Conservation (phyloP, 2,888 invertebrate genomes). For the Caenorhabditis auriculariae region DNA sequence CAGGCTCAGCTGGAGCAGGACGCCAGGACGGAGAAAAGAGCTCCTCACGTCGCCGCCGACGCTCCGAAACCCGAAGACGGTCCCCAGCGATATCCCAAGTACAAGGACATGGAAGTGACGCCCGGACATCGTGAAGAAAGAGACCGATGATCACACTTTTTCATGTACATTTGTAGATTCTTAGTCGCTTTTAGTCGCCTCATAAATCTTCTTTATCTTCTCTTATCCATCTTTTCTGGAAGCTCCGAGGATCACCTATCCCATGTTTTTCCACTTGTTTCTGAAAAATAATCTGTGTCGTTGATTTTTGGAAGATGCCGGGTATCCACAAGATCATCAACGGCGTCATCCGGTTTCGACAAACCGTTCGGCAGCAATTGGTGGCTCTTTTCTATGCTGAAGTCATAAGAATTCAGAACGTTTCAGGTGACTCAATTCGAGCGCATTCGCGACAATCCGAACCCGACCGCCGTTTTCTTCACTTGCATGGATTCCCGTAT, state of each 20-base stretch:
- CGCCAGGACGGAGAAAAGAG: constrained; percentile 49
- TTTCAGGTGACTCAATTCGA: constrained; percentile 79
- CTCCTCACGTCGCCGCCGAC: constrained; percentile 47
- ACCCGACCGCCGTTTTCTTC: constrained; percentile 95
- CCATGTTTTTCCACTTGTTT: background rate
- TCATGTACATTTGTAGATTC: background rate
- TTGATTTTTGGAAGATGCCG: constrained; percentile 25
- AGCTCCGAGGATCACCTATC: background rate
- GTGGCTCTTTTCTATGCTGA: constrained; percentile 13
- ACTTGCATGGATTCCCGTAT: constrained; percentile 97
- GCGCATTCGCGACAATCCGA: constrained; percentile 83
- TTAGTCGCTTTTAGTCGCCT: too few species aligned
- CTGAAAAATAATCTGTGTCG: background rate
- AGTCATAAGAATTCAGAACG: background rate
- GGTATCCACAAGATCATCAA: constrained; percentile 54
- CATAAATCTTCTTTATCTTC: too few species aligned
- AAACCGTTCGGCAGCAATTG: constrained; percentile 55
- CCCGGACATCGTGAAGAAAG: constrained; percentile 27
- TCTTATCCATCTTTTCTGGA: too few species aligned
- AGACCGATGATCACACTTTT: constrained; percentile 2
- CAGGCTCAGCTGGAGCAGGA: constrained; percentile 56
- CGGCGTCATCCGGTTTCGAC: constrained; percentile 56
- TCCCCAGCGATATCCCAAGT: constrained; percentile 38
- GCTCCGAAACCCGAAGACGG: constrained; percentile 10
- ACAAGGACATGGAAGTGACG: constrained; percentile 46